A percentile compares a stretch with the other conserved stretches of the same genome.
Conservation (phyloP, 2,797 vertebrate species). For the Schizopygopsis pylzovi region DNA sequence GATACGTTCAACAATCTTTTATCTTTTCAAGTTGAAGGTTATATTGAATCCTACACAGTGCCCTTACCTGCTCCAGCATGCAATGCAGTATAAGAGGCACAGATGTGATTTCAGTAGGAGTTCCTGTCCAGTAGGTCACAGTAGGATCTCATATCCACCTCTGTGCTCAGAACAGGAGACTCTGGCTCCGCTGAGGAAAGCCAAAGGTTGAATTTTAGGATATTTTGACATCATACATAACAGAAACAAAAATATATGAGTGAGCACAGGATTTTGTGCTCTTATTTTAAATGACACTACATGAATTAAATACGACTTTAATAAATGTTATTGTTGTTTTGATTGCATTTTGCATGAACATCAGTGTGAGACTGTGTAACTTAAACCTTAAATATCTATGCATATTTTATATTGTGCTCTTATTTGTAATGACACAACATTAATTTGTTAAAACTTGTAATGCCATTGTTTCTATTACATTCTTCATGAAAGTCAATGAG, state of each 20-base stretch:
- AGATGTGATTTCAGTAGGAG: slow-evolving; percentile 84
- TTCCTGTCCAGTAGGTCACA: slow-evolving; percentile 79
- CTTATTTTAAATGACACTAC: neutral
- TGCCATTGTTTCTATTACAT: neutral
- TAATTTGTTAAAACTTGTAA: neutral
- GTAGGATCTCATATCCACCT: slow-evolving; percentile 87
- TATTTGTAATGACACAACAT: neutral
- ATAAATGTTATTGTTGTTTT: neutral
- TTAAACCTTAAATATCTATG: neutral
- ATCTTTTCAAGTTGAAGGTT: neutral
- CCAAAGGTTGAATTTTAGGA: neutral
- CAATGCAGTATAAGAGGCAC: slow-evolving; percentile 87
- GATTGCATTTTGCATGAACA: neutral
- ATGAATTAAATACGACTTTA: neutral
- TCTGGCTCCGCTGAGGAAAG: slow-evolving; percentile 51
- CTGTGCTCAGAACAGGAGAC: slow-evolving; percentile 55
- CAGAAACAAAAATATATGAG: neutral
- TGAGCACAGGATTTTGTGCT: neutral
- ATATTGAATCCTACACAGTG: neutral
- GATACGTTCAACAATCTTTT: neutral
- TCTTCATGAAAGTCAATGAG: neutral
- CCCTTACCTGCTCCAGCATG: slow-evolving; percentile 88
- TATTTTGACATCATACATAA: neutral
- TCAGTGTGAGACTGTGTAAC: neutral
- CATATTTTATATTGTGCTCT: neutral